Evolutionary conservation across 2,113 vertebrate species (phyloP), one percentile per base, ranked within the genome.

Genomic region (Chroicocephalus ridibundus): DNA sequence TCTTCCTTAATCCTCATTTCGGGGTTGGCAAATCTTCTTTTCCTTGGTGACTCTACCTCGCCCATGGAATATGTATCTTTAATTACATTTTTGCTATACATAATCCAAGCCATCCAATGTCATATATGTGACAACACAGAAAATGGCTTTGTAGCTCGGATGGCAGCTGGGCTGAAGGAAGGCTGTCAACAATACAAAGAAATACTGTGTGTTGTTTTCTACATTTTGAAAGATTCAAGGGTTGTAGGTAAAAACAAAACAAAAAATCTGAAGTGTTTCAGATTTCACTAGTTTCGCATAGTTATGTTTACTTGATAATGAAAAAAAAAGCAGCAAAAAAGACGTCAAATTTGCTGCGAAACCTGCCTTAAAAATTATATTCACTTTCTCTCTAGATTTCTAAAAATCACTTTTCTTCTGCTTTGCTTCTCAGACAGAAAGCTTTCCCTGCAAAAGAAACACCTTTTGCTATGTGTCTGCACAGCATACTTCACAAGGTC

Each of bases 11-110:
- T 97, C 94, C 78, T 80, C 71, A 44, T 74, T 95, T 94, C 32
- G 16, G 74, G 25, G 26, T 12, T 76, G 61, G 83, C 40, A 97
- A 93, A 97, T 97, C 96, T 93, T 82, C 88, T 95, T 96, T 95
- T 96, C 84, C 89, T 85, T 94, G 70, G 81, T 91, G 83, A 76
- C 15, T 93, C 26, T 91, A 87, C 91, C 75, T 93, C 74, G 82
- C 22, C 62, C 0, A 0, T 85, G 78, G 65, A 97, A 69, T 93
- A 82, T 17, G 52, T 79, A 29, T 70, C 81, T 91, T 95, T 95
- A 97, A 97, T 97, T 97, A 93, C 62, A 70, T 95, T 97, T 90
- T 90, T 94, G 62, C 81, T 77, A 4, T 70, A 70, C 66, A 64
- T 87, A 95, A 97, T 94, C 81, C 89, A 65, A 89, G 78, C 54